These are phyloP conservation scores for Trissolcus brochymenae DNA, from an alignment of 2,888 invertebrate species.

Conservation along the genomic window DNA sequence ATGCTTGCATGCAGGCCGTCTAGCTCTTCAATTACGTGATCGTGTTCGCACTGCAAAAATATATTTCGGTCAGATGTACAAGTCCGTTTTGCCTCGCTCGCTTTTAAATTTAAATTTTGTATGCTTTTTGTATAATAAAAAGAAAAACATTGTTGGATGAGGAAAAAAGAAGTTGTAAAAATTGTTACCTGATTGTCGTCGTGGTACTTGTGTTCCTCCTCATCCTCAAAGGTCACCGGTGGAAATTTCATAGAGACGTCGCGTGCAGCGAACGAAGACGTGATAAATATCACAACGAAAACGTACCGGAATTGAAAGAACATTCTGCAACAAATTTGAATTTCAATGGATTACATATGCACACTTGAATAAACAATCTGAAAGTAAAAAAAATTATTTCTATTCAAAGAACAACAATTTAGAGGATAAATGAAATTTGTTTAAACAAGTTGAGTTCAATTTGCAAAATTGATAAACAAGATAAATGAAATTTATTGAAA, in stretches of 20 bases:
- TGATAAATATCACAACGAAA: slow-evolving; percentile 41
- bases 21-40: slow-evolving; percentile 42
- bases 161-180: background rate
- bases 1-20: slow-evolving; percentile 44
- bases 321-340: slow-evolving; percentile 48
- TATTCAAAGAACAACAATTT: too few relatives aligned
- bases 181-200: slow-evolving; percentile 32
- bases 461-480: too few relatives aligned
- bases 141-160: too few relatives aligned
- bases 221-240: slow-evolving; percentile 21
- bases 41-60: slow-evolving; percentile 37
- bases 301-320: slow-evolving; percentile 34
- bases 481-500: too few relatives aligned
- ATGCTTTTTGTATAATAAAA: too few relatives aligned
- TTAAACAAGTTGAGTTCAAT: too few relatives aligned
- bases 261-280: slow-evolving; percentile 42
- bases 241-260: slow-evolving; percentile 35
- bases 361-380: too few relatives aligned
- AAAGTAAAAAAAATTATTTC: too few relatives aligned
- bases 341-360: slow-evolving; percentile 1
- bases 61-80: too few relatives aligned
- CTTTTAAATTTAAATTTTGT: too few relatives aligned
- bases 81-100: too few relatives aligned
- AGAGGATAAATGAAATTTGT: too few relatives aligned
- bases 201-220: slow-evolving; percentile 31